phyloP scores from a whole-genome alignment of 2,888 invertebrate species.

The Cephus sareptanus region DNA sequence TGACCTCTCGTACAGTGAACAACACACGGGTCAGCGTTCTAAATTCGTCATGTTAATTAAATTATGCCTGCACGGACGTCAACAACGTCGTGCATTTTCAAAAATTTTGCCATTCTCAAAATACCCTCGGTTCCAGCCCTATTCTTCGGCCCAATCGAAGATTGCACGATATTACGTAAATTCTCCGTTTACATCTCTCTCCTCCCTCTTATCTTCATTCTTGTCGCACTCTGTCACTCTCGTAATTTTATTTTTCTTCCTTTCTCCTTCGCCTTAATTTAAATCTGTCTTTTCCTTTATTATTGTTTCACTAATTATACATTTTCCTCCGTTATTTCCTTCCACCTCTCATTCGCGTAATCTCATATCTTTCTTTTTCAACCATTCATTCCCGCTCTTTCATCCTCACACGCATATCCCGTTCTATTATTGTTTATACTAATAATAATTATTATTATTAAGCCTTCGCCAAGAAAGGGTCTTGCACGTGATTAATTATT shows the following conservation, averaged over 20 bases:
- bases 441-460: neutral
- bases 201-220: neutral
- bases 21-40: conserved; percentile 32
- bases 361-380: conserved; percentile 15
- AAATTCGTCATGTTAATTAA: conserved; percentile 34
- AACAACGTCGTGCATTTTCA: neutral
- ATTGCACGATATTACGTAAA: neutral
- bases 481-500: neutral
- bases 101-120: neutral
- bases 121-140: neutral
- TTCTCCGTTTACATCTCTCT: neutral
- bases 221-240: too few relatives aligned
- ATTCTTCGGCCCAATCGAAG: neutral
- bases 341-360: neutral
- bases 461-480: neutral
- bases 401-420: neutral
- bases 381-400: conserved; percentile 22
- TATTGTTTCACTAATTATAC: neutral
- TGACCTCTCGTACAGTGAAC: neutral
- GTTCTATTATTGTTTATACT: neutral
- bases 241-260: neutral
- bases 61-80: neutral
- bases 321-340: neutral
- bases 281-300: neutral
- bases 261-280: neutral